Evolutionary conservation across 2,113 vertebrate genomes (phyloP), one percentile per base, ranked within the genome.

Genomic region (Halcyon senegalensis): DNA sequence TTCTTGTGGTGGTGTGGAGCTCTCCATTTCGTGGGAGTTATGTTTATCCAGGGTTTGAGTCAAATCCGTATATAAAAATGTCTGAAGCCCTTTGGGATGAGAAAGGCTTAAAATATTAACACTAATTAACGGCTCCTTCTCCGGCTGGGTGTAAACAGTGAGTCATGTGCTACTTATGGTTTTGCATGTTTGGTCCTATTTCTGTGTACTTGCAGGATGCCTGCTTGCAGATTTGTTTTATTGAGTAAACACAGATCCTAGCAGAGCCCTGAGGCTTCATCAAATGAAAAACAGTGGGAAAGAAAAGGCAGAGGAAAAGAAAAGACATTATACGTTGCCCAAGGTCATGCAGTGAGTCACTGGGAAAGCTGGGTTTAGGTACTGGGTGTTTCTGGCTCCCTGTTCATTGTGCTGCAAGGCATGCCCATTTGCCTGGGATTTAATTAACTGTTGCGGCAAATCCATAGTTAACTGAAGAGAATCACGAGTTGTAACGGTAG

Each of bases 121-220:
- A 9, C 69, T 92, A 96, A 95, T 96, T 96, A 94, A 91, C 46
- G 87, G 66, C 93, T 96, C 55, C 84, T 76, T 87, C 69, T 69
- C 91, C n/a, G 70, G 16, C 87, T 87, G 87, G 84, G n/a, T 87
- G 84, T 96, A 96, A 96, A 93, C 89, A 97, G 89, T 96, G 93
- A 96, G 84, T 97, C 96, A 96, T 96, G 96, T 93, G 96, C 92
- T 86, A 94, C 84, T 91, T 94, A 62, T 27, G 95, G 95, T 24
- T 93, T 90, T 95, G 93, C 87, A 91, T 95, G 96, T 92, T 96
- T 94, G 11, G 95, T 95, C 95, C 81, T 96, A 94, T 92, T 97
- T 88, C 93, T 79, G 94, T 66, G 82, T 43, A 5, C 84, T 35
- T 50, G 78, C 82, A 84, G 86, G 70, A 67, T 30, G 69, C 73